Evolutionary conservation across 2,888 invertebrate genomes (phyloP), one percentile per base, ranked within the genome.

Genomic region (Netelia inedita): DNA sequence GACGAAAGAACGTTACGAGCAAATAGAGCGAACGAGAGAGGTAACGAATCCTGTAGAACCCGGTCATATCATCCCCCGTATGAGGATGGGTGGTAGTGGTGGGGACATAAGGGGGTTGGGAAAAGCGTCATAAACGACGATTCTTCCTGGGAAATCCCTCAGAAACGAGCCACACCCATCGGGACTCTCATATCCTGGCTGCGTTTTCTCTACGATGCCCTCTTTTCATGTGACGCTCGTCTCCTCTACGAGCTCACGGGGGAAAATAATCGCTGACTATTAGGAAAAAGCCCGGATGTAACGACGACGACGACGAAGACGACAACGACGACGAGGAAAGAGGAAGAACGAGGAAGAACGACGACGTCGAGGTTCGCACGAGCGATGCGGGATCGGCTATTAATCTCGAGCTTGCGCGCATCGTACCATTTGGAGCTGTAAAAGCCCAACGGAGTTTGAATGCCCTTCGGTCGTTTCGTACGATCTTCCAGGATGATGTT

Each of bases 181-280:
- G 2, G 28, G 59, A 6, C 76, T 69, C 73, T 73, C 73, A 81
- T 80, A 86, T 83, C 81, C 69, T 59, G 16, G 57, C 9, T 19
- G 57, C 16, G n/a, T 46, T 57, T 57, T 10, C 57, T 19, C 57
- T 46, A 43, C 55, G 55, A 63, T 19, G 2, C 19, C 41, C 1
- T 61, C 43, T 79, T 65, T 55, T 23, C 50, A 41, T 23, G 35
- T 35, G 6, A 35, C 35, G 63, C 43, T 46, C 57, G 28, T 66
- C 35, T 66, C 76, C 14, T 41, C 68, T 59, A 14, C 66, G 46
- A 66, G 76, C 72, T 35, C 35, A 35, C 35, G 57, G 61, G 55
- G 82, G 61, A 66, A 85, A 85, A 85, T 87, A 87, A 87, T 87
- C 87, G 87, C 87, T 83, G 86, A 87, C 86, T 87, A 82, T 87